Evolutionary conservation across 2,113 vertebrate genomes (phyloP), one percentile per base, ranked within the genome.

Genomic region (Actenoides hombroni): DNA sequence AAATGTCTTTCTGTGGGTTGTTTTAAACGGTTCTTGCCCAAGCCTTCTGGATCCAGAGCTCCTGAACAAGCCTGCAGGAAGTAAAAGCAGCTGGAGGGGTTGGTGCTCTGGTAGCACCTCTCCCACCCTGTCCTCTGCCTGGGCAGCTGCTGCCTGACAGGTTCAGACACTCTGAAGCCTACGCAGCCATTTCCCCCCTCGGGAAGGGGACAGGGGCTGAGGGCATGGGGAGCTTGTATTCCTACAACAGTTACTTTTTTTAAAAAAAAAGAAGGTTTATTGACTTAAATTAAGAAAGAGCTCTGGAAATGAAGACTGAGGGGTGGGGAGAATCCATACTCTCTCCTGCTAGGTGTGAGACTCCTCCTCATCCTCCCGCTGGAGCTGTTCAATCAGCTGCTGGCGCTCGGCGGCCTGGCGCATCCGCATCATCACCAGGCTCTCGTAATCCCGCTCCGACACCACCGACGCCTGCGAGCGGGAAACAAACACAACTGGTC

Each of bases 381-480:
- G 97, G 98, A 99, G 98, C 96, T 98, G 98, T 71, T 99, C 97
- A 2, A 99, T 99, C 33, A 99, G 98, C 87, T 97, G 98, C 97
- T 99, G 99, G 48, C 99, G 98, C 95, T 99, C 99, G 0, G 99
- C 99, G 0, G 99, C 99, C 91, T 99, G 99, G 74, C 99, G 98
- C 99, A 99, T 98, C 95, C 98, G 98, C 99, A 99, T 99, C 98
- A 99, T 98, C 97, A 99, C 99, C 68, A 99, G 96, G 79, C 99
- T 99, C 98, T 99, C 99, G 0, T 98, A 99, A 97, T 99, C 99
- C 26, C 99, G 98, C 65, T 99, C 99, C 0, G 97, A 99, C 49
- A 98, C 95, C 83, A 99, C 97, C 0, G 98, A 97, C 1, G 83
- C 97, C 99, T 99, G 95, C 15, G 16, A 70, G 93, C 71, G 49